Percentiles rank a stretch among this genome's conserved stretches.
Conservation (phyloP, 2,113 vertebrate genomes). For the Balaeniceps rex region DNA sequence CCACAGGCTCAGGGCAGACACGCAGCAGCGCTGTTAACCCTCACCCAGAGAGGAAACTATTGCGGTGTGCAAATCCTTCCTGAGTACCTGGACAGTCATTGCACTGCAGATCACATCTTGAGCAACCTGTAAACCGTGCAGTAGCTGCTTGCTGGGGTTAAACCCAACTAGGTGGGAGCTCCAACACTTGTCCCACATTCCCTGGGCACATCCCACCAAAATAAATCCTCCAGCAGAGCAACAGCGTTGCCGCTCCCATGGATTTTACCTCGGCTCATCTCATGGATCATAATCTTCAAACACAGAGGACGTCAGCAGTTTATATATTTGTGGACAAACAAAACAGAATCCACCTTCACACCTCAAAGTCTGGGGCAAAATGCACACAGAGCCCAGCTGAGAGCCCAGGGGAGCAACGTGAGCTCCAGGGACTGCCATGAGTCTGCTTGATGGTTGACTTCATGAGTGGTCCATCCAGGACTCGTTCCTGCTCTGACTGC, state of each 20-base stretch:
- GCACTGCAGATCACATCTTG: not conserved
- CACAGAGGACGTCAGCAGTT: not conserved
- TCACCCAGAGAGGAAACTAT: not conserved
- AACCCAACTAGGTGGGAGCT: not conserved
- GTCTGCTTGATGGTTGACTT: not conserved
- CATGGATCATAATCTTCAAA: not conserved
- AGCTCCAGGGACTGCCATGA: not conserved
- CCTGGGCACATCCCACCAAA: not conserved
- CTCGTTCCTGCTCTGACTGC: not conserved
- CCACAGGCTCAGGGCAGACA: too few relatives aligned
- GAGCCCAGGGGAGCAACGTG: not conserved
- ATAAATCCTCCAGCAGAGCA: not conserved
- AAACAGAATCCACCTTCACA: not conserved
- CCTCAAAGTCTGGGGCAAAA: not conserved
- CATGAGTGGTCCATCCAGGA: not conserved
- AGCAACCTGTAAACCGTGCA: not conserved
- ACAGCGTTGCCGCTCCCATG: not conserved
- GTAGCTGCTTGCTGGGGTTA: not conserved
- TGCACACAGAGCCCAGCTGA: not conserved
- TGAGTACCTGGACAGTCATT: not conserved
- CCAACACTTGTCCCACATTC: rapidly evolving
- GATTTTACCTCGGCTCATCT: not conserved
- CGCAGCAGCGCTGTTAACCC: not conserved
- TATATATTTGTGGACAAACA: not conserved
- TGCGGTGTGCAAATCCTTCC: not conserved